A percentile compares a stretch with the other conserved stretches of the same genome.
phyloP scores from a whole-genome alignment of 2,888 invertebrate genomes.

The Euphydryas editha region DNA sequence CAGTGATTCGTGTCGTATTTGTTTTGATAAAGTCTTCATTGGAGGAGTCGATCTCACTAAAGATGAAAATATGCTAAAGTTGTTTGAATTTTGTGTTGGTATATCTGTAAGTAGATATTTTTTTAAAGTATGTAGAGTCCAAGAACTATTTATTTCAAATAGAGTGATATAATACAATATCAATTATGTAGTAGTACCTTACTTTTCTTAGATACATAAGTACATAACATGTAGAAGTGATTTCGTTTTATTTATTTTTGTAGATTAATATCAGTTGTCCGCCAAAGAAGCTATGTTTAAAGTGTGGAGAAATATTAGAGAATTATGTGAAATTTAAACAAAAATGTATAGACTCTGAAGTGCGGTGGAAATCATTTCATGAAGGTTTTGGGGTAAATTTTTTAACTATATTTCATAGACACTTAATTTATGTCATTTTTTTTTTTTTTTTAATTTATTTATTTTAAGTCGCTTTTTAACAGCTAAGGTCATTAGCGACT shows the following conservation, averaged over 20 bases:
- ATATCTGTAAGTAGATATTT: slow-evolving; percentile 19
- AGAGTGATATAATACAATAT: background rate
- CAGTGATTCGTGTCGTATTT: slow-evolving; percentile 22
- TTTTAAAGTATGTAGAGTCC: slow-evolving; percentile 4
- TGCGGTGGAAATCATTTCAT: slow-evolving; percentile 15
- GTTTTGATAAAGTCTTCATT: slow-evolving; percentile 9
- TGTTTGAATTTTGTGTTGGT: slow-evolving; percentile 27
- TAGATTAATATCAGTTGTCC: slow-evolving; percentile 17
- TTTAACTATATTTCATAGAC: background rate
- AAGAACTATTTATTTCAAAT: background rate
- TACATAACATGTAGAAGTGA: no score
- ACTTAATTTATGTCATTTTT: no score
- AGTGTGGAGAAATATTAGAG: slow-evolving; percentile 18
- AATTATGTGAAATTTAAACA: slow-evolving; percentile 28
- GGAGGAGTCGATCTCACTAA: slow-evolving; percentile 20
- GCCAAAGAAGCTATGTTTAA: slow-evolving; percentile 20
- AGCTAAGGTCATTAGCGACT: no score
- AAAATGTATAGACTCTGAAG: slow-evolving; percentile 22
- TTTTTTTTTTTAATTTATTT: background rate
- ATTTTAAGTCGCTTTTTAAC: no score
- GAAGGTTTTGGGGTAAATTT: slow-evolving; percentile 12
- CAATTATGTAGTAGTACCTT: background rate
- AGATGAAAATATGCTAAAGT: slow-evolving; percentile 18
- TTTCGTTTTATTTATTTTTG: background rate
- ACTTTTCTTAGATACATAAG: background rate